Evolutionary conservation across 2,888 invertebrate species (phyloP).

Genomic region (Spodoptera littoralis): DNA sequence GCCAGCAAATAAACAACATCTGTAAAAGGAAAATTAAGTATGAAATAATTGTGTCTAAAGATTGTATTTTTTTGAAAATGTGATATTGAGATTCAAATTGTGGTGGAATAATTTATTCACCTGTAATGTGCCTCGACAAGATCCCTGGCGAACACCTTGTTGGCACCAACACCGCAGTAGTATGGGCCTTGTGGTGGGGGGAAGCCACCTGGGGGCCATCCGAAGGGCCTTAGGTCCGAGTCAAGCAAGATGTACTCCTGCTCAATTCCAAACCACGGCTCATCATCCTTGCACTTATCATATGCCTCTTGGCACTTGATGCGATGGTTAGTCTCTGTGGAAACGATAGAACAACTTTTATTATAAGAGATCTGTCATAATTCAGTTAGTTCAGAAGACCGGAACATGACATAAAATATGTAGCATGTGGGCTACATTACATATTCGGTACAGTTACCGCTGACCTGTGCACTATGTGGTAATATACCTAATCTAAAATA

Average conservation of each 20-base stretch:
- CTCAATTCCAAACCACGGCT: conserved; percentile 98
- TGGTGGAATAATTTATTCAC: conserved; percentile 56
- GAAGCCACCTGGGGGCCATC: conserved; percentile 98
- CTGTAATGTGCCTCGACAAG: conserved; percentile 98
- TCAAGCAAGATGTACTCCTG: conserved; percentile 97
- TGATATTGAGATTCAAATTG: too few species aligned
- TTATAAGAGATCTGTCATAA: too few species aligned
- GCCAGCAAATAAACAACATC: conserved; percentile 96
- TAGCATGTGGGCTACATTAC: too few species aligned
- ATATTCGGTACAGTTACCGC: too few species aligned
- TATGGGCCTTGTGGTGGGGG: conserved; percentile 99
- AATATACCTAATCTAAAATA: conserved; percentile 14
- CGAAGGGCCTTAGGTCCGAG: conserved; percentile 95
- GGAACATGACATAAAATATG: too few species aligned
- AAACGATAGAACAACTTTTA: conserved; percentile 28
- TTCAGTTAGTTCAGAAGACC: too few species aligned
- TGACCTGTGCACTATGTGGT: too few species aligned
- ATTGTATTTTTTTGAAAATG: too few species aligned
- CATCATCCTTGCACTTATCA: conserved; percentile 91
- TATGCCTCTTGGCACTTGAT: conserved; percentile 92
- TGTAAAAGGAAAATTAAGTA: conserved; percentile 43
- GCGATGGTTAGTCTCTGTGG: conserved; percentile 92
- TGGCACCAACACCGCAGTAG: conserved; percentile 99
- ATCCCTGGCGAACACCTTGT: conserved; percentile 98
- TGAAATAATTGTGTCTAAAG: too few species aligned